A percentile compares a stretch with the other conserved stretches of the same genome.
Conservation (phyloP, 2,113 vertebrate genomes). For the Zeus faber region DNA sequence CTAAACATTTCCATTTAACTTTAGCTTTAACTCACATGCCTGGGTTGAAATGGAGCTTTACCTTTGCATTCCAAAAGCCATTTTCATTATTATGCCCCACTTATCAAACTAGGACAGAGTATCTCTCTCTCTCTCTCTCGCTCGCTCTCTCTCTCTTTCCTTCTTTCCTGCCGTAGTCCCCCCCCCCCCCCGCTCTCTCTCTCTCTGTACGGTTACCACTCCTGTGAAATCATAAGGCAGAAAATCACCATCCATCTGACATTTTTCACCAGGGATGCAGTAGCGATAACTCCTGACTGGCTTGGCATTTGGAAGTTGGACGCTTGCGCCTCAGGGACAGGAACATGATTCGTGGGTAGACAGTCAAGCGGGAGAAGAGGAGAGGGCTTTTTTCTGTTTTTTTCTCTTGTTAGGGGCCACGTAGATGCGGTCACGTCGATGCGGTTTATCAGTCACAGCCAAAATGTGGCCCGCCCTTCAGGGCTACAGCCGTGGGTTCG, state of each 20-base stretch:
- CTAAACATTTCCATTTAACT: conserved; percentile 29
- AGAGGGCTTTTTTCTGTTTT: conserved; percentile 28
- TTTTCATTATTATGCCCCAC: conserved; percentile 57
- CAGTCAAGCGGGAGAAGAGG: conserved; percentile 31
- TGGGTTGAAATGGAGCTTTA: conserved; percentile 36
- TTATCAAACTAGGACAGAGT: conserved; percentile 61
- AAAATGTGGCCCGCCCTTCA: conserved; percentile 33
- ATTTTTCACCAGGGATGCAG: conserved; percentile 57
- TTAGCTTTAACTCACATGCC: conserved; percentile 26
- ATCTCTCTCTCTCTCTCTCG: conserved; percentile 27
- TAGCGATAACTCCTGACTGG: conserved; percentile 57
- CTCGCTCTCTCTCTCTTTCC: background rate
- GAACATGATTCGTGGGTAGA: conserved; percentile 36
- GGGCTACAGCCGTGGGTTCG: conserved; percentile 46
- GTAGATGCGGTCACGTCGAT: conserved; percentile 47
- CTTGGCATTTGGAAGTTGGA: conserved; percentile 67
- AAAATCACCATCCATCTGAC: conserved; percentile 68
- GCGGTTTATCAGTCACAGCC: conserved; percentile 57
- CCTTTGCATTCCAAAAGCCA: conserved; percentile 29
- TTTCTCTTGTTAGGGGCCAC: conserved; percentile 20
- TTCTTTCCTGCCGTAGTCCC: too few relatives aligned
- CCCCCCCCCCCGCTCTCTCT: background rate
- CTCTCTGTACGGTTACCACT: conserved; percentile 43
- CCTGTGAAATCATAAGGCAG: conserved; percentile 60
- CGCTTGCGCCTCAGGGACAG: conserved; percentile 49